Evolutionary conservation across 2,113 vertebrate genomes (phyloP), one percentile per base, ranked within the genome.

Genomic region (Heterotis niloticus): DNA sequence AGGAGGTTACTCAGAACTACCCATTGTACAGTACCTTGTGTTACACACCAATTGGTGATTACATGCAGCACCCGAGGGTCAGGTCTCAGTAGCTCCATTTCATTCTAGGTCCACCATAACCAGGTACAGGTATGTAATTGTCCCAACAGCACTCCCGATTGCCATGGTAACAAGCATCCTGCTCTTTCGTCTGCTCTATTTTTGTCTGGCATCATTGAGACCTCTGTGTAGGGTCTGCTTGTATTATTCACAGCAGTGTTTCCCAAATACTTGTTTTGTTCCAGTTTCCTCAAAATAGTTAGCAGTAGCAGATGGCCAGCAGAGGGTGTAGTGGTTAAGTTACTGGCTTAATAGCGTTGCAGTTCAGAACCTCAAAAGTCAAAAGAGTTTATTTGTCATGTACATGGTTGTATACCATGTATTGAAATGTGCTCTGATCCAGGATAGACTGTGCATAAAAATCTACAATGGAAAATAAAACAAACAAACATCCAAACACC

Each of bases 141-240:
- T 88, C 86, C 83, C 81, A 66, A 85, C 88, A 89, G 90, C 87
- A 86, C 81, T 44, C 60, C 64, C 81, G 84, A 89, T 90, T 91
- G 88, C 88, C 90, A 88, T 92, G 87, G 91, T 86, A 87, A 90
- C 90, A 78, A 74, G 17, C 23, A 51, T 34, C 51, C 69, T 51
- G 44, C 51, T n/a, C 34, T 72, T 72, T 72, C 34, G 23, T 52
- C 44, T 54, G 69, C 69, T 72, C 69, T 72, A 72, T 72, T 72
- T 54, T 51, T 51, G 69, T 72, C n/a, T 0, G 18, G 69, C 20
- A 51, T 24, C 54, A 72, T 20, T 34, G n/a, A 44, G 34, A 20
- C 69, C 69, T 51, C 69, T 12, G 34, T 1, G 20, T 1, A 9
- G 10, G 5, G 69, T 44, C 34, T 44, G 12, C 4, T n/a, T 72